A percentile compares a stretch with the other conserved stretches of the same genome.
Evolutionary conservation across 2,797 vertebrate genomes (phyloP).

Genomic region (Pseudopleuronectes americanus): DNA sequence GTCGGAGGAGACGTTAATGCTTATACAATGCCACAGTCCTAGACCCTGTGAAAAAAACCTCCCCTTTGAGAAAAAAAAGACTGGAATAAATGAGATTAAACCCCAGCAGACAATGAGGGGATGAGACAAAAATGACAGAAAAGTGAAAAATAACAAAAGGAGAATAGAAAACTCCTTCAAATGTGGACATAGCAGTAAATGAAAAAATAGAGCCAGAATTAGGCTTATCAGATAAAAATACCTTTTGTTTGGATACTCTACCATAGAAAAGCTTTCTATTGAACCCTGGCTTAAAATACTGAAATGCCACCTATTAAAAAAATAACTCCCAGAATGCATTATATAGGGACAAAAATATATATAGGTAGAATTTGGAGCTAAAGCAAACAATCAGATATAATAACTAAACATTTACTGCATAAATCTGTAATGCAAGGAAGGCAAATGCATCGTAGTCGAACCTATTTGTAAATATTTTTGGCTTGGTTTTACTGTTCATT

Average conservation of each 20-base stretch:
- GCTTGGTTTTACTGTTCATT: too few relatives aligned
- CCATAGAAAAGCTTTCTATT: neutral
- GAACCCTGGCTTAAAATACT: neutral
- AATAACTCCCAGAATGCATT: too few relatives aligned
- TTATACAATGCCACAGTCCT: constrained; percentile 43
- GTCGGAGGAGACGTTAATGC: constrained; percentile 58
- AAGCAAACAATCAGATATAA: neutral
- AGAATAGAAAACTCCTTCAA: constrained; percentile 26
- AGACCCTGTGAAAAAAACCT: constrained; percentile 28
- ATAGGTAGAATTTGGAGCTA: neutral
- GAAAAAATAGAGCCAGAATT: constrained; percentile 13
- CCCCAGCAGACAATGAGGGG: constrained; percentile 22
- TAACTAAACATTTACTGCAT: neutral
- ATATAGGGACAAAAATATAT: too few relatives aligned
- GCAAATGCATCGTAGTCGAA: too few relatives aligned
- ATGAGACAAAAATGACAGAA: constrained; percentile 23
- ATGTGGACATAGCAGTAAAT: constrained; percentile 31
- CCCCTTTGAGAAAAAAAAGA: constrained; percentile 12
- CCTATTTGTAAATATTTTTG: too few relatives aligned
- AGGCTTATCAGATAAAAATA: neutral
- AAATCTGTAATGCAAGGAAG: too few relatives aligned
- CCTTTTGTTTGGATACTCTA: neutral
- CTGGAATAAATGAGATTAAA: constrained; percentile 61
- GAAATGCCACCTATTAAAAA: too few relatives aligned
- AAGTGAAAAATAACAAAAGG: constrained; percentile 14